Conservation (phyloP, 2,888 invertebrate species). For the Morpho helenor region DNA sequence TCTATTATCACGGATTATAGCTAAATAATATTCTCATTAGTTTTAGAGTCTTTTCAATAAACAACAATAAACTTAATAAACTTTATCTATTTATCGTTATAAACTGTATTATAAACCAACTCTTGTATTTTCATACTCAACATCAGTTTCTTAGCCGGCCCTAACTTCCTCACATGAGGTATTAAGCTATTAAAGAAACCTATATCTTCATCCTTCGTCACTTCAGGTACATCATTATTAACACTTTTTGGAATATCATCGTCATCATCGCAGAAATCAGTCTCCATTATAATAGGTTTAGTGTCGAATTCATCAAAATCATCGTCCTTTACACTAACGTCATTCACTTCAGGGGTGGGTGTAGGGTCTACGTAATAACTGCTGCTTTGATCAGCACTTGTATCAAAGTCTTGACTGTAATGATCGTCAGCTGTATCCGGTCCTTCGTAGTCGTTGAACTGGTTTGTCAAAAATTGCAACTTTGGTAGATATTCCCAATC, state of each 20-base stretch:
- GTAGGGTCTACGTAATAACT: constrained; percentile 49
- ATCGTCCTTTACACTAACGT: constrained; percentile 53
- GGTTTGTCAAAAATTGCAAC: constrained; percentile 63
- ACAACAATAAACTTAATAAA: too few species aligned
- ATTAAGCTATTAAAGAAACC: constrained; percentile 70
- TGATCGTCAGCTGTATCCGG: constrained; percentile 44
- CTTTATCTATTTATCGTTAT: constrained; percentile 48
- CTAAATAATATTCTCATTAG: too few species aligned
- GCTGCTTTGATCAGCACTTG: constrained; percentile 48
- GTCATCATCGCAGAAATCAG: constrained; percentile 70
- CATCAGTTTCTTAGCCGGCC: constrained; percentile 70
- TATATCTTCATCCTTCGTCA: constrained; percentile 64
- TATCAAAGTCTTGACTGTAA: constrained; percentile 34
- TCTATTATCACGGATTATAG: too few species aligned
- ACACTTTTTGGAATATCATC: constrained; percentile 53
- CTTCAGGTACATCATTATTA: constrained; percentile 32
- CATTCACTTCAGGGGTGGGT: constrained; percentile 24
- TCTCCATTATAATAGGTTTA: constrained; percentile 69
- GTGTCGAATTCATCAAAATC: constrained; percentile 73
- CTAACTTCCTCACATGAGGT: constrained; percentile 67
- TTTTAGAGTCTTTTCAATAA: too few species aligned
- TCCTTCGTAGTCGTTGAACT: constrained; percentile 66
- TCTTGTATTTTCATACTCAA: constrained; percentile 72
- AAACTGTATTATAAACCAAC: constrained; percentile 70
- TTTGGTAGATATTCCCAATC: constrained; percentile 68